These are phyloP conservation scores for Crenuchus spilurus DNA, from an alignment of 2,797 vertebrate species.

Conservation along the genomic window DNA sequence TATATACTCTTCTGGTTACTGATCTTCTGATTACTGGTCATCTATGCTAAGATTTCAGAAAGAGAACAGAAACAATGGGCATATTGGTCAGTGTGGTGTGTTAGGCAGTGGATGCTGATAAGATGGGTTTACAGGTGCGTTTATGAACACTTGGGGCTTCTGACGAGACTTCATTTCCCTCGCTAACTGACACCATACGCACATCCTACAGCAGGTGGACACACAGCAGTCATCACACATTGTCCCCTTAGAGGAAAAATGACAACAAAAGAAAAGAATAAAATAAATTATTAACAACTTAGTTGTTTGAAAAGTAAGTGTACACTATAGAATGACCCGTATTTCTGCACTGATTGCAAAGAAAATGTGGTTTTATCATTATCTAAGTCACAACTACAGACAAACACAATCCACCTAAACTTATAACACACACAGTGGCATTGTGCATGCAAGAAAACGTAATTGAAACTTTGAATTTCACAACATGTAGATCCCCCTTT, in stretches of 20 bases:
- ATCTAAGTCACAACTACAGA: too few species aligned
- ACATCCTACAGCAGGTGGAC: constrained; percentile 43
- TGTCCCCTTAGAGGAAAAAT: constrained; percentile 50
- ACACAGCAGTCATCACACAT: constrained; percentile 58
- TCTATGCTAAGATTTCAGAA: not conserved
- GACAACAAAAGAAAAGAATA: not conserved
- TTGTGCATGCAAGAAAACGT: too few species aligned
- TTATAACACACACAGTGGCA: too few species aligned
- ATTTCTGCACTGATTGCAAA: too few species aligned
- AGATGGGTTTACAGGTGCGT: not conserved
- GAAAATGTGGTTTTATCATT: too few species aligned
- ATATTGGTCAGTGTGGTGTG: not conserved
- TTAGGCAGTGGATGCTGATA: not conserved
- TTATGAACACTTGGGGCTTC: constrained; percentile 31
- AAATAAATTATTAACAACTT: not conserved
- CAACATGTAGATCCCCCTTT: too few species aligned
- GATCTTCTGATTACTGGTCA: not conserved
- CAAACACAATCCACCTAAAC: too few species aligned
- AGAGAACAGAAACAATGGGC: not conserved
- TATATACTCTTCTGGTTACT: too few species aligned
- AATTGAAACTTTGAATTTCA: too few species aligned
- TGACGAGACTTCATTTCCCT: constrained; percentile 54
- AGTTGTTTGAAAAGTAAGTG: too few species aligned
- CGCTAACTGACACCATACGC: constrained; percentile 65
- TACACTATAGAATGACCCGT: too few species aligned